These are phyloP conservation scores for Pelagia noctiluca DNA, from an alignment of 30 jellyfish, hydroid and myxozoan genomes.

Conservation along the genomic window DNA sequence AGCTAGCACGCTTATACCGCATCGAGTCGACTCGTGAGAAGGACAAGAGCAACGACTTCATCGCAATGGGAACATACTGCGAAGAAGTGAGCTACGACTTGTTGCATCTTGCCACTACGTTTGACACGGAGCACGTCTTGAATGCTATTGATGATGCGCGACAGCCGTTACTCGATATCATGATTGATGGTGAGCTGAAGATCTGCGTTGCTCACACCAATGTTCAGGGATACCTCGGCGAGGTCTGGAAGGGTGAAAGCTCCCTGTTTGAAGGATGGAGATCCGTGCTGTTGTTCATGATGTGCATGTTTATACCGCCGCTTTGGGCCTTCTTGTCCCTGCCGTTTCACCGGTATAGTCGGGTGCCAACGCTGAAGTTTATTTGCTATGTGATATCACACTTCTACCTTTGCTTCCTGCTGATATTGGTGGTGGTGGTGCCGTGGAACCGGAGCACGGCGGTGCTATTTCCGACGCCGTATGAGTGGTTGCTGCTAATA, in stretches of 20 bases:
- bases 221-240: conserved; percentile 93
- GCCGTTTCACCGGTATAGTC: conserved; percentile 91
- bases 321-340: conserved; percentile 93
- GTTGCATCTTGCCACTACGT: conserved; percentile 82
- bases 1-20: conserved; percentile 82
- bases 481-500: conserved; percentile 83
- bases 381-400: conserved; percentile 92
- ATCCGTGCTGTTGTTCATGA: conserved; percentile 41
- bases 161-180: conserved; percentile 84
- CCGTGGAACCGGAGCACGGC: conserved; percentile 95
- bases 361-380: conserved; percentile 92
- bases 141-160: conserved; percentile 94
- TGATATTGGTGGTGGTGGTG: conserved; percentile 81
- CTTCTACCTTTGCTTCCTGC: conserved; percentile 68
- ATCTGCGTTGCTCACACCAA: conserved; percentile 92
- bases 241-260: conserved; percentile 91
- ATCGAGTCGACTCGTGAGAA: conserved; percentile 85
- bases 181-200: conserved; percentile 92
- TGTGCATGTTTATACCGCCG: conserved; percentile 91
- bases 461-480: conserved; percentile 88
- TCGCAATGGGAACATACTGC: conserved; percentile 86
- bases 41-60: conserved; percentile 89
- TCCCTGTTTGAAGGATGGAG: conserved; percentile 74
- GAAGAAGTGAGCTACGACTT: conserved; percentile 88
- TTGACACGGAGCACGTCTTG: conserved; percentile 81